Evolutionary conservation across 37 sponge, comb jelly and placozoan genomes (phyloP), one percentile per base, ranked within the genome.

Genomic region (Beroe forskalii): DNA sequence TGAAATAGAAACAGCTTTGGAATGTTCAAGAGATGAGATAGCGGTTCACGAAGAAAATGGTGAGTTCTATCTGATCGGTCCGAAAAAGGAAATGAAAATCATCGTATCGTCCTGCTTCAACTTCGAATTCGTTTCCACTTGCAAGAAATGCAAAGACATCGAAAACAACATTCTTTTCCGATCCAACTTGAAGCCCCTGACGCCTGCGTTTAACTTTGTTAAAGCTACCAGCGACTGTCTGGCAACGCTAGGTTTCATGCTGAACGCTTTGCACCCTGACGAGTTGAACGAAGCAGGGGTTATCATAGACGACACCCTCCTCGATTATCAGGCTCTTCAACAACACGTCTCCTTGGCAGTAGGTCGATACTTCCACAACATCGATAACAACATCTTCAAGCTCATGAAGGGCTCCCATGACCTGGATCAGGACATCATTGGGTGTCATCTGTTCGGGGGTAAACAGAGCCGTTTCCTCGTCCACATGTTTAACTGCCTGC

Each of bases 211-310:
- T 43, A 37, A 80, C 55, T 80, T 30, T 43, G 55, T 80, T 0
- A 80, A 41, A 40, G 44, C 40, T n/a, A 43, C 40, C 48, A 44
- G 55, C 20, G 27, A 6, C 48, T 80, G 86, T 27, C 55, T 80
- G n/a, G 86, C 86, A 1, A 38, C 55, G 55, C 86, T 80, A 24
- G 86, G 86, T 20, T 80, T 28, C 55, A 80, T 80, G 86, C 19
- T 80, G 4, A 80, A 80, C 55, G 86, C 86, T 23, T 25, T 80
- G 17, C 38, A 80, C 4, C 28, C 30, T 4, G 30, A 43, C 22
- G 86, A 80, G 86, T 24, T 80, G 27, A 2, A 80, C 55, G 86
- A 38, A 44, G 86, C 86, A 43, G 55, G 86, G 24, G 43, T 80
- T 14, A 35, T 80, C 2, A 80, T 80, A 23, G 86, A 80, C 86